These are phyloP conservation scores for Parochlus steinenii DNA, from an alignment of 2,888 invertebrate species.

Conservation along the genomic window DNA sequence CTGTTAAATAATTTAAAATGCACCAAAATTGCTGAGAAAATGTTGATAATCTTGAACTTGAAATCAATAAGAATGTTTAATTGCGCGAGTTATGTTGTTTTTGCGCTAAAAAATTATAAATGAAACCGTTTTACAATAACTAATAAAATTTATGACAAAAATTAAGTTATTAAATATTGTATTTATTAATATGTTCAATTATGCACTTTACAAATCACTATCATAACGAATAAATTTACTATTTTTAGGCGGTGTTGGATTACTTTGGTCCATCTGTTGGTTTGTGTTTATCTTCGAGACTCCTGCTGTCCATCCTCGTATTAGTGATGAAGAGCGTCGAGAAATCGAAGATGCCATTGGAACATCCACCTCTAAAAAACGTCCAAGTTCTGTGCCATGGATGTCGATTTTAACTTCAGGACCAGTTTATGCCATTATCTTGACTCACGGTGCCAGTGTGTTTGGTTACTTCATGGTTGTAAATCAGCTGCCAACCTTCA, in stretches of 20 bases:
- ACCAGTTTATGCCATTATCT: conserved; percentile 73
- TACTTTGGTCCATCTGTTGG: conserved; percentile 71
- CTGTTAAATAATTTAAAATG: background rate
- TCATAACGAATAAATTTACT: background rate
- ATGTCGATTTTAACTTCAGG: conserved; percentile 44
- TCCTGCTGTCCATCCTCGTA: conserved; percentile 68
- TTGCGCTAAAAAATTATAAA: no score
- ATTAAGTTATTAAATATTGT: no score
- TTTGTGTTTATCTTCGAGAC: conserved; percentile 65
- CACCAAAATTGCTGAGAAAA: background rate
- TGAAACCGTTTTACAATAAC: background rate
- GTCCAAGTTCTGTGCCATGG: conserved; percentile 60
- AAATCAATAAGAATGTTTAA: background rate
- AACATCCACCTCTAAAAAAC: conserved; percentile 37
- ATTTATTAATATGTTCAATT: conserved; percentile 2
- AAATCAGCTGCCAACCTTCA: conserved; percentile 73
- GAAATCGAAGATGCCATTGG: conserved; percentile 58
- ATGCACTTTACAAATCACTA: conserved; percentile 1
- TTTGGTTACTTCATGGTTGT: conserved; percentile 80
- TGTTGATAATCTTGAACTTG: background rate
- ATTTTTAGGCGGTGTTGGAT: conserved; percentile 43
- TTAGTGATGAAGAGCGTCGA: conserved; percentile 50
- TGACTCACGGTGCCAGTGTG: conserved; percentile 68
- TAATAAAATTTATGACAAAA: background rate
- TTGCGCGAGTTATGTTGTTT: background rate